Evolutionary conservation across 2,797 vertebrate species (phyloP), one percentile per base, ranked within the genome.

Genomic region (Allobates femoralis): DNA sequence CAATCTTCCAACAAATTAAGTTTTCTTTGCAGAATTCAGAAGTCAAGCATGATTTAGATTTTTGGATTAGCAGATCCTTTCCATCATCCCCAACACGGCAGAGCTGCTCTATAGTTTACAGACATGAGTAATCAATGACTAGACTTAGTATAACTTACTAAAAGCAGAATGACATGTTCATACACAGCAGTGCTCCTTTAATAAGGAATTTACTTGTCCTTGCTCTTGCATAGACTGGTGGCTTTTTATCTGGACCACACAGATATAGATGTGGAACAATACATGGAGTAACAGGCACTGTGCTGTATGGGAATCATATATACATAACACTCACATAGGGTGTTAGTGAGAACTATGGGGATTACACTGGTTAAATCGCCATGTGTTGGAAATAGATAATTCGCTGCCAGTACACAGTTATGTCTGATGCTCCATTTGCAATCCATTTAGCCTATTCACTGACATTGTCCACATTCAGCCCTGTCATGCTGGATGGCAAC

Each of bases 331-430:
- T 81, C 69, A 37, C 32, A 67, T 62, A 23, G 78, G 67, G 50
- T 41, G n/a, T 50, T 86, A 46, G 37, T 64, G 69, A 67, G 64
- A 73, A 75, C 37, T 50, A n/a, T 34, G 51, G 55, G 84, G 78
- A 81, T 86, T 81, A 81, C 77, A 51, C 37, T n/a, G 78, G 78
- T 55, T 71, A 85, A 80, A 41, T 74, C 28, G 21, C 66, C 84
- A 85, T 80, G 53, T 85, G 84, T 34, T 80, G 50, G 62, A 73
- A 71, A 60, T 18, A 85, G 84, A 85, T 79, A 85, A 79, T 60
- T 71, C n/a, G 28, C 64, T 46, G 77, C 50, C 66, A 81, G 32
- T 30, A 21, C 8, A 12, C 84, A 58, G 75, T 50, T 41, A 71
- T 18, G 41, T n/a, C 80, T 56, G 50, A 15, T 67, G 23, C 62